Evolutionary conservation across 2,113 vertebrate genomes (phyloP).

Genomic region (Actinemys pallida): DNA sequence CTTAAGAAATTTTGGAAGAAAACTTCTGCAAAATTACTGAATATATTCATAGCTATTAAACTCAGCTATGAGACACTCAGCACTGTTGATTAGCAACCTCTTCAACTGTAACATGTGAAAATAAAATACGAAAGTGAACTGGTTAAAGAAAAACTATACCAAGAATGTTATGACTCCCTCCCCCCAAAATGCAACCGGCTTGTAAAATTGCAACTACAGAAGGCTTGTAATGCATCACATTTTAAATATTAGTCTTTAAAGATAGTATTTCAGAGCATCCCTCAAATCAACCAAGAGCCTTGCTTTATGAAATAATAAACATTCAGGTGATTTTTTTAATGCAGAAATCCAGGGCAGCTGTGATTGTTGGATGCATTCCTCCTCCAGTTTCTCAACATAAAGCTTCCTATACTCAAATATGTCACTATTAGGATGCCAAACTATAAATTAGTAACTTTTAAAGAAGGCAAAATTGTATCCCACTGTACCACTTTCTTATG

Average conservation of each 20-base stretch:
- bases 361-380: neutral
- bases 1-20: neutral
- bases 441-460: neutral
- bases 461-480: neutral
- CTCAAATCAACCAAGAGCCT: neutral
- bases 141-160: neutral
- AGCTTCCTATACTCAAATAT: neutral
- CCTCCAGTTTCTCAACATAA: neutral
- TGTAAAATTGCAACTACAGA: neutral
- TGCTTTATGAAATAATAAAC: neutral
- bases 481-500: neutral
- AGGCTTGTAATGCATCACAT: neutral
- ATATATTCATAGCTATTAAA: neutral
- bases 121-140: neutral
- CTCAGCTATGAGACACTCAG: neutral
- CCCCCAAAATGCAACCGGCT: neutral
- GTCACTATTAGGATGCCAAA: neutral
- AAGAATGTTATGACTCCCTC: neutral
- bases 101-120: neutral
- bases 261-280: neutral
- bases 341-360: neutral
- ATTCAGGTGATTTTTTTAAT: neutral
- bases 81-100: neutral
- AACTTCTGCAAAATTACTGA: neutral
- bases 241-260: constrained; percentile 9